Evolutionary conservation across 2,113 vertebrate species (phyloP), one percentile per base, ranked within the genome.

Genomic region (Nibea albiflora): DNA sequence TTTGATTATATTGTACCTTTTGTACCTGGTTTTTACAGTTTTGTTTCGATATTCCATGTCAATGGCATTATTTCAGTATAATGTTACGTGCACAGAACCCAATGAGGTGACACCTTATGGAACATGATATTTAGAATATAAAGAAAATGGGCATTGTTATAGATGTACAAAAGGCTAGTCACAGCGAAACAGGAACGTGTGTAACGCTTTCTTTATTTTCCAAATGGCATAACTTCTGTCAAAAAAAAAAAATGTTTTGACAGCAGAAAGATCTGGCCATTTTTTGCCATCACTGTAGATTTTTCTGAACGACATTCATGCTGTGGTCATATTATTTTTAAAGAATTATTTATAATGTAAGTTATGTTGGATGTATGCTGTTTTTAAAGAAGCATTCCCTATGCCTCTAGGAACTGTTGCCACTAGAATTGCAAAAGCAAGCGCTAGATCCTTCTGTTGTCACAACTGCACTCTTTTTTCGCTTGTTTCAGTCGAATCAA

Each of bases 1-100:
- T 91, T 94, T 93, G 88, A 94, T 94, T 95, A 95, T 94, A 95
- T 94, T 94, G 95, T 96, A 91, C 88, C 95, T 95, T 95, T 95
- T 96, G 94, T 96, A 96, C 94, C 94, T 93, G 88, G 88, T 94
- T 90, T 90, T 85, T 95, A 93, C 93, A 42, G 83, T 92, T 96
- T 95, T 79, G 92, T 93, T 94, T 93, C 88, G 73, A 93, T 95
- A 92, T 95, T 95, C 92, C 92, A 95, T 90, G 91, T 92, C 84
- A 85, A 90, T 86, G 95, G 95, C 96, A 96, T 97, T 96, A 96
- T 95, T 95, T 96, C 83, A 89, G 76, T 84, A 88, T 78, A 73
- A 81, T 82, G 82, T 87, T 73, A 86, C 84, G 85, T 92, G 85
- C 90, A 90, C 88, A 91, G 84, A 91, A 73, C 69, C 65, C 72